Percentiles rank a stretch among this genome's conserved stretches.
These are phyloP conservation scores for Zaprionus ghesquierei DNA, from an alignment of 1,140 invertebrate species.

Conservation along the genomic window DNA sequence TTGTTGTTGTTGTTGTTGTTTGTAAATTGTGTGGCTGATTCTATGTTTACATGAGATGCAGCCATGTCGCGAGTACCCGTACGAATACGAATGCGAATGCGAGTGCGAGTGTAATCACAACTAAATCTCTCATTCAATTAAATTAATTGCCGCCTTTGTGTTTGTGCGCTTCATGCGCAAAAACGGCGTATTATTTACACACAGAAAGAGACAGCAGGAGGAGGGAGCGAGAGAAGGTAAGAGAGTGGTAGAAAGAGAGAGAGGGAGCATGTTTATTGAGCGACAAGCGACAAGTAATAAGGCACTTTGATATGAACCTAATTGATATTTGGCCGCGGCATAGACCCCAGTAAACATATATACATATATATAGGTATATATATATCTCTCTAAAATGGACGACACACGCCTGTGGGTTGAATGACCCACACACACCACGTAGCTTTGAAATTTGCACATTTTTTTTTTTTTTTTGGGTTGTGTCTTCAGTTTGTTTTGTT, in stretches of 20 bases:
- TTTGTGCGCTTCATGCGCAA: slow-evolving; percentile 41
- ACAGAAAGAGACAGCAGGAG: neutral
- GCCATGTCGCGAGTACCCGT: neutral
- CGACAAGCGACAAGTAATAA: slow-evolving; percentile 6
- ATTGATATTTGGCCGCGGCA: slow-evolving; percentile 34
- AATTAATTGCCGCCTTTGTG: slow-evolving; percentile 60
- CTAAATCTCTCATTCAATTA: slow-evolving; percentile 71
- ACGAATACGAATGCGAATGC: neutral
- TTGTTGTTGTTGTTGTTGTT: slow-evolving; percentile 24
- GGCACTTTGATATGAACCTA: slow-evolving; percentile 14
- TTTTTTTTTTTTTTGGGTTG: neutral
- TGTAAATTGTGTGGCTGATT: slow-evolving; percentile 15
- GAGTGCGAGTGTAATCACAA: slow-evolving; percentile 49
- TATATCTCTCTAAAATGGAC: slow-evolving; percentile 5
- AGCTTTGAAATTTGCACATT: slow-evolving; percentile 23
- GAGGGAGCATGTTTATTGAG: slow-evolving; percentile 13
- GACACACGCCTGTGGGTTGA: slow-evolving; percentile 34
- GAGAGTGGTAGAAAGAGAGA: neutral
- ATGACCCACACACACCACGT: neutral
- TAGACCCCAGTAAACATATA: neutral
- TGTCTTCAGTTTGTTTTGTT: neutral
- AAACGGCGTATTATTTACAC: slow-evolving; percentile 46
- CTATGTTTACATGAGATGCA: slow-evolving; percentile 40
- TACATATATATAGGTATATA: neutral
- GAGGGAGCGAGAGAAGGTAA: neutral